phyloP scores from a whole-genome alignment of 2,888 invertebrate genomes.

The Clitarchus hookeri region DNA sequence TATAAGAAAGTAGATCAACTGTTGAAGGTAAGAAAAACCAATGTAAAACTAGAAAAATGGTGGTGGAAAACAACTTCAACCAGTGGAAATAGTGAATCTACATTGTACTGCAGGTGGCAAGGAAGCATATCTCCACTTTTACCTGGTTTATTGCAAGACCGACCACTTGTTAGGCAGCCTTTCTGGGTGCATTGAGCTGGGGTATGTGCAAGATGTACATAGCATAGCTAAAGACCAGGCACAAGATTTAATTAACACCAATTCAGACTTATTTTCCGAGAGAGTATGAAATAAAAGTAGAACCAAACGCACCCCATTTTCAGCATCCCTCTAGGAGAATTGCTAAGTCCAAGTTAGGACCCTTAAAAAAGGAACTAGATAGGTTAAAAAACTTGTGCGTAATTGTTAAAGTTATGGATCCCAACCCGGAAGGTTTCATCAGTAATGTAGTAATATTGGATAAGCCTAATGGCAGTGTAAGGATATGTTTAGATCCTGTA shows the following conservation, averaged over 20 bases:
- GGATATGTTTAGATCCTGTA: background rate
- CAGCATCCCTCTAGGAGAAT: background rate
- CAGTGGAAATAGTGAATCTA: background rate
- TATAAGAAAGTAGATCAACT: background rate
- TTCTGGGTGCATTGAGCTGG: background rate
- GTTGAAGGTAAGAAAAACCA: background rate
- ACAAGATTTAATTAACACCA: background rate
- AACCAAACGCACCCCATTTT: background rate
- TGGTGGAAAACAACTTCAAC: background rate
- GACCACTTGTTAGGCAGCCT: background rate
- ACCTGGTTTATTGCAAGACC: background rate
- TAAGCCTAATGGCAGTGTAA: background rate
- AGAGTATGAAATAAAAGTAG: background rate
- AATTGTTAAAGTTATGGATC: background rate
- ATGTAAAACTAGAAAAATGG: background rate
- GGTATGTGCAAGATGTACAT: background rate
- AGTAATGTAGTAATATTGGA: background rate
- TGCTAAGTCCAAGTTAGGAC: background rate
- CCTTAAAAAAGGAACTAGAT: background rate
- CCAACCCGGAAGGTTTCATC: background rate
- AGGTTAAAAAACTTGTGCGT: background rate
- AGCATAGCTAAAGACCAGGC: background rate
- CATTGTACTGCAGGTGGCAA: background rate
- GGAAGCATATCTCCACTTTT: background rate
- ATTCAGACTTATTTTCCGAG: background rate